A percentile compares a stretch with the other conserved stretches of the same genome.
phyloP scores from a whole-genome alignment of 2,113 vertebrate species.

The Gobius niger region DNA sequence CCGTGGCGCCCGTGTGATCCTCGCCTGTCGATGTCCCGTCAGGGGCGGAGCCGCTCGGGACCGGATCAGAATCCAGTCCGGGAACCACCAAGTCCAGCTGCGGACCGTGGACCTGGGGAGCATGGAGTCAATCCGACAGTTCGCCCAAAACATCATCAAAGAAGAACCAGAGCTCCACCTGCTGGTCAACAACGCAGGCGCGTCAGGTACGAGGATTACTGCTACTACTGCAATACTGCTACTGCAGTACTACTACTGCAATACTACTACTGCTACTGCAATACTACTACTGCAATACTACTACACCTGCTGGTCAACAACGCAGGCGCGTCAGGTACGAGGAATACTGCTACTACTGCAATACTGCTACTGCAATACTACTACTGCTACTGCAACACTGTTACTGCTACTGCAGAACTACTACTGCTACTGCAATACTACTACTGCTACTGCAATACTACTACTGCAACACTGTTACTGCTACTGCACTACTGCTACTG shows the following conservation, averaged over 20 bases:
- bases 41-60: conserved; percentile 65
- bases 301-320: conserved; percentile 89
- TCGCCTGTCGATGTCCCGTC: conserved; percentile 78
- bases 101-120: conserved; percentile 79
- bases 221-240: background rate
- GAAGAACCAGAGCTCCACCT: conserved; percentile 82
- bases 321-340: conserved; percentile 75
- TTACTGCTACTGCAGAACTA: no score
- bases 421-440: no score
- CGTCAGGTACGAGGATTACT: conserved; percentile 65
- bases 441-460: conserved; percentile 76
- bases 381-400: no score
- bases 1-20: conserved; percentile 82
- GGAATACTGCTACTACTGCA: background rate
- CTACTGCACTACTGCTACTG: no score
- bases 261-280: no score
- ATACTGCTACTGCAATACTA: background rate
- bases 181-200: conserved; percentile 84
- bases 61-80: conserved; percentile 76
- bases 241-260: background rate
- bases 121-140: conserved; percentile 80
- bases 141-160: conserved; percentile 67
- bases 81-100: conserved; percentile 75
- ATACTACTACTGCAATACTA: no score
- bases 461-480: background rate